These are phyloP conservation scores for Bibio marci DNA, from an alignment of 2,888 invertebrate genomes.

Conservation along the genomic window DNA sequence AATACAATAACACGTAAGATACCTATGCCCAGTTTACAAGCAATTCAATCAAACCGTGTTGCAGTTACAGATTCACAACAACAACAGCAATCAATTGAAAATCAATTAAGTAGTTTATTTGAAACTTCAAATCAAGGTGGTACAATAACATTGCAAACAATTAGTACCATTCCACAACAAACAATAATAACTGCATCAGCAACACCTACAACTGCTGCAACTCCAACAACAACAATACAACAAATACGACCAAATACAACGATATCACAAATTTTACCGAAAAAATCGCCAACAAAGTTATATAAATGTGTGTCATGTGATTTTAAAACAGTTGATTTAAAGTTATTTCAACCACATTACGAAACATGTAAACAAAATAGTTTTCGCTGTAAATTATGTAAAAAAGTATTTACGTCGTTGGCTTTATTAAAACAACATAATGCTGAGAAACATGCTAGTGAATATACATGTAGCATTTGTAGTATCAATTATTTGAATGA, in stretches of 20 bases:
- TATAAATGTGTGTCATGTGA: conserved; percentile 30
- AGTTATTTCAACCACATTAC: conserved; percentile 28
- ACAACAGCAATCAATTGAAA: conserved; percentile 12
- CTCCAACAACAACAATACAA: not conserved
- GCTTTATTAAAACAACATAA: conserved; percentile 27
- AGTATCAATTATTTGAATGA: conserved; percentile 27
- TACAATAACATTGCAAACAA: conserved; percentile 14
- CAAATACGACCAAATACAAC: conserved; percentile 1
- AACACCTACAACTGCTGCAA: conserved; percentile 8
- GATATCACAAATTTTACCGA: not conserved
- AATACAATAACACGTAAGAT: conserved; percentile 16
- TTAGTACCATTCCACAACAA: conserved; percentile 13
- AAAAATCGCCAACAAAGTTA: conserved; percentile 19
- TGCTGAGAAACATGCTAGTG: conserved; percentile 23
- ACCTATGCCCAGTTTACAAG: conserved; percentile 7
- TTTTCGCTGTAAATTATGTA: conserved; percentile 24
- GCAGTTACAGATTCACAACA: not conserved
- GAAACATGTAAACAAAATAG: conserved; percentile 27
- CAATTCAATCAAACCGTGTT: conserved; percentile 1
- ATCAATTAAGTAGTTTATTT: conserved; percentile 16
- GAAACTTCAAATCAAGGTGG: conserved; percentile 12
- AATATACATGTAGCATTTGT: conserved; percentile 21
- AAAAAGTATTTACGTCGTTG: conserved; percentile 25
- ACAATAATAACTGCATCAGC: conserved; percentile 13
- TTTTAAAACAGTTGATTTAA: conserved; percentile 29